Conservation (phyloP, 2,888 invertebrate species). For the Athalia rosae region DNA sequence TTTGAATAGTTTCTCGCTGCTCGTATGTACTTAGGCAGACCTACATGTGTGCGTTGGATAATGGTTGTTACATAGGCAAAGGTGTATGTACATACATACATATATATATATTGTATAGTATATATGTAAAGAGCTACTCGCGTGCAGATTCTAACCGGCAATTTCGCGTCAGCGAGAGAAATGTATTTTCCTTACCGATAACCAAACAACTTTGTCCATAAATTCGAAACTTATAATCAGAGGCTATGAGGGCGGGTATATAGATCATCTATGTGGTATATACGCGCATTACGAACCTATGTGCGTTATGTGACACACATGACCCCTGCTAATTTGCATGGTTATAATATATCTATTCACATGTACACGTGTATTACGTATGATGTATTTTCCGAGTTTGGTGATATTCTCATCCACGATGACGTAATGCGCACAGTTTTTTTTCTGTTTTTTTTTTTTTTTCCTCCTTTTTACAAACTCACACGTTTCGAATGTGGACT, state of each 20-base stretch:
- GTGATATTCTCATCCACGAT: neutral
- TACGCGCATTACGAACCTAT: neutral
- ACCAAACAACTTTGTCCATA: slow-evolving; percentile 35
- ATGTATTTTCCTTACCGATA: slow-evolving; percentile 31
- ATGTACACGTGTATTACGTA: too few species aligned
- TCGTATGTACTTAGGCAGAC: too few species aligned
- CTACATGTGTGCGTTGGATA: too few species aligned
- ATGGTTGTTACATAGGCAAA: too few species aligned
- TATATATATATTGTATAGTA: too few species aligned
- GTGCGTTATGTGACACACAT: neutral
- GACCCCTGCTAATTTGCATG: slow-evolving; percentile 14
- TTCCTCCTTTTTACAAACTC: too few species aligned
- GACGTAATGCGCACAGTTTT: neutral
- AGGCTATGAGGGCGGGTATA: slow-evolving; percentile 4
- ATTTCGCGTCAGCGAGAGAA: neutral
- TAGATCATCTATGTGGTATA: neutral
- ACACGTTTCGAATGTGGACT: too few species aligned
- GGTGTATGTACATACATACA: too few species aligned
- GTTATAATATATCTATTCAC: neutral
- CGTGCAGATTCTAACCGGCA: neutral
- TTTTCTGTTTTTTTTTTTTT: neutral
- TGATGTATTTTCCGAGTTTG: neutral
- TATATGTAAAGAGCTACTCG: neutral
- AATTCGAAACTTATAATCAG: slow-evolving; percentile 35
- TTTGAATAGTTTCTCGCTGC: too few species aligned